Percentiles rank a stretch among this genome's conserved stretches.
Evolutionary conservation across 2,888 invertebrate species (phyloP).

Genomic region (Steinernema hermaphroditum): DNA sequence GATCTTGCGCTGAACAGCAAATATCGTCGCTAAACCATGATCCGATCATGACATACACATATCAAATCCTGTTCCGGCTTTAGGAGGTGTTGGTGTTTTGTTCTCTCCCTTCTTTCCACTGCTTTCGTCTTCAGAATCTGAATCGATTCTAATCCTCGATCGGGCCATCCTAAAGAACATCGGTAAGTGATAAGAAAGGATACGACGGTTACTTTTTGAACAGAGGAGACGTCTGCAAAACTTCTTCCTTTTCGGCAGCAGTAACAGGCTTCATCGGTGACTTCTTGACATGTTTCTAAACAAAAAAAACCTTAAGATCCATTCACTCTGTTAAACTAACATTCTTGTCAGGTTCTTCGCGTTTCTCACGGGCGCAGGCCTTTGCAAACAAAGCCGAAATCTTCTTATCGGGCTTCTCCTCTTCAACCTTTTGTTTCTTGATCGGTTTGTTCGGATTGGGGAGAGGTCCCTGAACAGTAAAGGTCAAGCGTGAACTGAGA

Average conservation of each 20-base stretch:
- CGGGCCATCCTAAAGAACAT: background rate
- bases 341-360: constrained; percentile 24
- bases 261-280: constrained; percentile 15
- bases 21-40: no score
- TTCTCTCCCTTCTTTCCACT: background rate
- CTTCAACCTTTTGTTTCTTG: constrained; percentile 17
- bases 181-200: no score
- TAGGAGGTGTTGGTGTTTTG: background rate
- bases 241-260: background rate
- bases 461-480: background rate
- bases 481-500: background rate
- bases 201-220: background rate
- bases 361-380: constrained; percentile 11
- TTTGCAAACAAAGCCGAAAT: constrained; percentile 15
- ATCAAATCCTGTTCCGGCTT: background rate
- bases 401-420: constrained; percentile 15
- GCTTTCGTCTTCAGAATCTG: background rate
- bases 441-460: constrained; percentile 19
- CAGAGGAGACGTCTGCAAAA: background rate
- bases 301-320: background rate
- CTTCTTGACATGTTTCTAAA: constrained; percentile 20
- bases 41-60: no score
- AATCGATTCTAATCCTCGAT: background rate
- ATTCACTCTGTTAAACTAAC: background rate
- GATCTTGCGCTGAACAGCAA: constrained; percentile 9